A percentile compares a stretch with the other conserved stretches of the same genome.
Evolutionary conservation across 2,797 vertebrate species (phyloP).

Genomic region (Diplodus sargus): DNA sequence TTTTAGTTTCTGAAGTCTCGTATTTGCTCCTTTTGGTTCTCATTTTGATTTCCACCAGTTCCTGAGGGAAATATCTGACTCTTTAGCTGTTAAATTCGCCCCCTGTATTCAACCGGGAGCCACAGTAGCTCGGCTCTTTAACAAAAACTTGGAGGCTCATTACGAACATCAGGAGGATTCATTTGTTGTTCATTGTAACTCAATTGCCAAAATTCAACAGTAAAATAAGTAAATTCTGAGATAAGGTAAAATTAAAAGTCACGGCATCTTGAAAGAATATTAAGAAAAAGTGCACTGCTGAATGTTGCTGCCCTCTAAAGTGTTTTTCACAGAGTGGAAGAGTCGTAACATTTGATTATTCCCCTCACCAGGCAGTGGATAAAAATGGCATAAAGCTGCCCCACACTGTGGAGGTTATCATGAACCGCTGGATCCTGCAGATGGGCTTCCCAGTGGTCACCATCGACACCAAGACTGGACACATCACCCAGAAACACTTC

Average conservation of each 20-base stretch:
- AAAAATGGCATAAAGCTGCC: slow-evolving; percentile 28
- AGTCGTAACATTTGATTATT: slow-evolving; percentile 6
- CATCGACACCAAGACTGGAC: slow-evolving; percentile 84
- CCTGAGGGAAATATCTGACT: background rate
- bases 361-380: slow-evolving; percentile 75
- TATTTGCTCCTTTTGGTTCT: background rate
- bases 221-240: no score
- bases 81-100: background rate
- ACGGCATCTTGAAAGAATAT: background rate
- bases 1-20: background rate
- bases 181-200: background rate
- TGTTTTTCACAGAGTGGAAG: background rate
- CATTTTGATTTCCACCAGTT: background rate
- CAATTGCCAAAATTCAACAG: background rate
- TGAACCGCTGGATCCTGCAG: slow-evolving; percentile 95
- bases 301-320: background rate
- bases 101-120: no score
- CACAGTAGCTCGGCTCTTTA: no score
- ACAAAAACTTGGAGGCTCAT: background rate
- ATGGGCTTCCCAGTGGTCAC: slow-evolving; percentile 95
- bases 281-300: background rate
- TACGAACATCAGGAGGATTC: background rate
- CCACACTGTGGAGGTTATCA: slow-evolving; percentile 76
- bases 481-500: slow-evolving; percentile 89
- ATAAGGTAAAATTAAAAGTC: background rate